Evolutionary conservation across 2,888 invertebrate species (phyloP).

Genomic region (Germaria angustata): DNA sequence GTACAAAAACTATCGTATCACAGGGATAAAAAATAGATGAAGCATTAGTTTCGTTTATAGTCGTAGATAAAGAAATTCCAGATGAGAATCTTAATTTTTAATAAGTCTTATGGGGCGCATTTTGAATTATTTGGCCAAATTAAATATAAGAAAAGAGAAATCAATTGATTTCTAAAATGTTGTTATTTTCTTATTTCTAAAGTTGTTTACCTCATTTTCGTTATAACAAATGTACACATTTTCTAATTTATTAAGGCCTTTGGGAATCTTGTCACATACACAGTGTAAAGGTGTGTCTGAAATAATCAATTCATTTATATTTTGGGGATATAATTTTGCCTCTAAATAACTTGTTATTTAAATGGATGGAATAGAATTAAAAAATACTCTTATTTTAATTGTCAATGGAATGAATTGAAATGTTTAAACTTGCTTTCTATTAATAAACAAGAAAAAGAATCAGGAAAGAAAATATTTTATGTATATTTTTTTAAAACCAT

Average conservation of each 20-base stretch:
- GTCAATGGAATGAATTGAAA: neutral
- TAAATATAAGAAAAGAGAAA: neutral
- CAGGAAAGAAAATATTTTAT: too few species aligned
- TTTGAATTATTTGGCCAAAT: neutral
- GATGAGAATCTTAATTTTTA: conserved; percentile 25
- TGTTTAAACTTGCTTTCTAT: too few species aligned
- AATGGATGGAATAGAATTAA: too few species aligned
- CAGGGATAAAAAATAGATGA: neutral
- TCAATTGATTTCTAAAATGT: conserved; percentile 45
- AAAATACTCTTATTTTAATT: conserved; percentile 29
- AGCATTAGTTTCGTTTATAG: neutral
- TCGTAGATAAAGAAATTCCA: neutral
- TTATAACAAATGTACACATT: neutral
- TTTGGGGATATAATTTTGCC: neutral
- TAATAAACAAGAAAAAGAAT: too few species aligned
- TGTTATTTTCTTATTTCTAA: conserved; percentile 39
- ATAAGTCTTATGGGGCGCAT: too few species aligned
- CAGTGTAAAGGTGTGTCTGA: conserved; percentile 27
- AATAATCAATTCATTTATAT: conserved; percentile 24
- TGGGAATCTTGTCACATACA: conserved; percentile 32
- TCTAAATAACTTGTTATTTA: conserved; percentile 21
- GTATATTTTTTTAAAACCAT: too few species aligned
- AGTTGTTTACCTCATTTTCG: conserved; percentile 10
- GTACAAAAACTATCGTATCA: neutral
- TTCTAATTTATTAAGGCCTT: neutral